Evolutionary conservation across 1,140 invertebrate genomes (phyloP), one percentile per base, ranked within the genome.

Genomic region (Papilio helenus): DNA sequence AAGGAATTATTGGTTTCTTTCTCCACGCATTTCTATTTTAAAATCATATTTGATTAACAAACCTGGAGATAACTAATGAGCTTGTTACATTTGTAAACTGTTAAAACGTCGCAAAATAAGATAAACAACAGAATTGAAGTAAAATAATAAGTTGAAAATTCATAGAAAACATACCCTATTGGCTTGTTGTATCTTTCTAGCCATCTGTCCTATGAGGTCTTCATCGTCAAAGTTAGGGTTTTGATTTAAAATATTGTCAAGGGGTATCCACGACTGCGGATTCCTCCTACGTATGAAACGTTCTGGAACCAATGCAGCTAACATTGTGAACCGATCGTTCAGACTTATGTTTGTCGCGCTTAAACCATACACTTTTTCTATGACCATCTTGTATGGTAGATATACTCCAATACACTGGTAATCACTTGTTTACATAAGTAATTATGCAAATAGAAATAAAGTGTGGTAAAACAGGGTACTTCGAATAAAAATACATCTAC

Each of bases 291-390:
- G 26, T 23, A 71, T 65, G 12, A 84, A 76, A 16, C 81, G 81
- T n/a, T 81, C 81, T n/a, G 85, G 79, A 12, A 85, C 80, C 9
- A 79, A 80, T 0, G 84, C 65, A 8, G 87, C 85, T 61, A 93
- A 74, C 68, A 93, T 76, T 10, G 89, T 90, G 72, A 93, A 93
- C 34, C 92, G 82, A 12, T 92, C 88, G 77, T 92, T 88, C 10
- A 93, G 80, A 20, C 82, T 87, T 74, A 93, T 86, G 71, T 68
- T 82, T 2, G 92, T 93, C 10, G 89, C 85, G 73, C 90, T 87
- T 34, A 93, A 79, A 77, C 92, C 91, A 76, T 90, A 87, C 2
- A 93, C 80, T 86, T 90, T 89, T 80, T 92, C 90, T 58, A 91
- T 92, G 58, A 88, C 81, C 91, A 91, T 93, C 58, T 86, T 91